A percentile compares a stretch with the other conserved stretches of the same genome.
Evolutionary conservation across 2,888 invertebrate genomes (phyloP).

Genomic region (Zele albiditarsus): DNA sequence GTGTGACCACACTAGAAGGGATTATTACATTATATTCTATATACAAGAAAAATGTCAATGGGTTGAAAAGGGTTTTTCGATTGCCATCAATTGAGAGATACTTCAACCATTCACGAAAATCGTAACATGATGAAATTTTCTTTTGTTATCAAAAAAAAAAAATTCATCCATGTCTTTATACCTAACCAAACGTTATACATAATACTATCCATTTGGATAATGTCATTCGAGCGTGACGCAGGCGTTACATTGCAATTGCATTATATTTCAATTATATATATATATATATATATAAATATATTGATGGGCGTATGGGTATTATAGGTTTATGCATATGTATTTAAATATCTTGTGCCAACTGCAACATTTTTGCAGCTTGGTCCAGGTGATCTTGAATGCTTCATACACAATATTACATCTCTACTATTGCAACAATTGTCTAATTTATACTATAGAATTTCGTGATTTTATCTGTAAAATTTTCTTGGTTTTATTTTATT

Average conservation of each 20-base stretch:
- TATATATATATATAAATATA: background rate
- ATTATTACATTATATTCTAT: background rate
- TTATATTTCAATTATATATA: slow-evolving; percentile 8
- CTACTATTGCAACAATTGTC: background rate
- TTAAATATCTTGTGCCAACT: no score
- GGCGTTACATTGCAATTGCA: slow-evolving; percentile 17
- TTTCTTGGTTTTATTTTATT: no score
- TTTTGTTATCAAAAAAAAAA: background rate
- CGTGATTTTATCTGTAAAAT: no score
- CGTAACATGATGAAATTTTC: background rate
- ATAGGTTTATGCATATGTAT: background rate
- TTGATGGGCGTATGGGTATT: background rate
- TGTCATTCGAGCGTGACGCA: background rate
- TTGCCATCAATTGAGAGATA: slow-evolving; percentile 2
- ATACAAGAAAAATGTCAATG: background rate
- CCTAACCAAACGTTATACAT: background rate
- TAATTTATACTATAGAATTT: no score
- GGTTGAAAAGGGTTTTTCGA: background rate
- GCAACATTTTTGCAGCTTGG: background rate
- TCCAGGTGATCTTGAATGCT: background rate
- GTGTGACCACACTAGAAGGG: background rate
- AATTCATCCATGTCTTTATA: background rate
- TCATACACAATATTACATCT: background rate
- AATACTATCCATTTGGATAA: background rate
- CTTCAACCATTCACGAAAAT: background rate